Conservation (phyloP, 1,140 invertebrate genomes). For the Potamilus streckersoni region DNA sequence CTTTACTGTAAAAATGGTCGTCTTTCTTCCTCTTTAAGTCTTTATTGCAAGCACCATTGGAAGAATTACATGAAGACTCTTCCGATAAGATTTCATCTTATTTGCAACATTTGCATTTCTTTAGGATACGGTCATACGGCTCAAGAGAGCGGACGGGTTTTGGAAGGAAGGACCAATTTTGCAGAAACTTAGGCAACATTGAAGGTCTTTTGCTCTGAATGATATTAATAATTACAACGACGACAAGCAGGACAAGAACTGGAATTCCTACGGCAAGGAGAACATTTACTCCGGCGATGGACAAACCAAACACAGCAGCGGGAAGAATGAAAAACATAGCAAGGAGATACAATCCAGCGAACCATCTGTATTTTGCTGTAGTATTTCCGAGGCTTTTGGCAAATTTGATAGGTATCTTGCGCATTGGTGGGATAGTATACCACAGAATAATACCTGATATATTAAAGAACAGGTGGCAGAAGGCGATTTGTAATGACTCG, state of each 20-base stretch:
- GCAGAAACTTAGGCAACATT: slow-evolving; percentile 64
- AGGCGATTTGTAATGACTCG: slow-evolving; percentile 71
- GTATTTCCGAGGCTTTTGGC: slow-evolving; percentile 68
- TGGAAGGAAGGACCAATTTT: slow-evolving; percentile 70
- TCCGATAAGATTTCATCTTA: no score
- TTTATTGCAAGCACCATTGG: no score
- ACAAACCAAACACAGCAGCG: slow-evolving; percentile 66
- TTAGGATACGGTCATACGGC: slow-evolving; percentile 50
- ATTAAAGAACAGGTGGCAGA: slow-evolving; percentile 66
- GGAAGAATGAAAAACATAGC: slow-evolving; percentile 71
- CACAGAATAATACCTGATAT: slow-evolving; percentile 70
- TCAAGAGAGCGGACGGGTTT: slow-evolving; percentile 68
- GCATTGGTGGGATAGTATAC: slow-evolving; percentile 72
- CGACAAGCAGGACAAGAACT: slow-evolving; percentile 12
- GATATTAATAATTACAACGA: slow-evolving; percentile 53
- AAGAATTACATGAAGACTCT: no score
- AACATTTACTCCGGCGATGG: slow-evolving; percentile 41
- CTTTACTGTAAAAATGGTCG: no score
- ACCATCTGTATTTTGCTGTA: slow-evolving; percentile 72
- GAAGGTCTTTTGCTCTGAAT: slow-evolving; percentile 64
- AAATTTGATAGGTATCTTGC: slow-evolving; percentile 70
- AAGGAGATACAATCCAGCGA: slow-evolving; percentile 72
- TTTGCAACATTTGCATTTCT: no score
- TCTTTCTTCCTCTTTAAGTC: no score
- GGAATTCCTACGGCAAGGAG: slow-evolving; percentile 25